Conservation (phyloP, 1,140 invertebrate genomes). For the Macrocentrus cingulum region DNA sequence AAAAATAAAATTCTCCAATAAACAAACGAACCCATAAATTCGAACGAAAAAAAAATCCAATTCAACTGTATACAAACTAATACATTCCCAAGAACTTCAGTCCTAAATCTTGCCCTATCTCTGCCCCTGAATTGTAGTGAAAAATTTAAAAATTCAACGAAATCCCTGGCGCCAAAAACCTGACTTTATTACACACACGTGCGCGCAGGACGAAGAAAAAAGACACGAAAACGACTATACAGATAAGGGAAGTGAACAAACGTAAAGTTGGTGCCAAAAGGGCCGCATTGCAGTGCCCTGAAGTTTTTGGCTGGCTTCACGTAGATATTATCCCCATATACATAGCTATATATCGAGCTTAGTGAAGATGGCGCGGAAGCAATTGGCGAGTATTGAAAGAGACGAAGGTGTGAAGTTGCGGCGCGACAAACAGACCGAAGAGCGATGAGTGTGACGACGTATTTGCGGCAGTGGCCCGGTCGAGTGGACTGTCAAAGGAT, state of each 20-base stretch:
- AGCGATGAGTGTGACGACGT: not conserved
- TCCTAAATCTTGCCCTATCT: too few relatives aligned
- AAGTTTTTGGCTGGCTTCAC: conserved; percentile 15
- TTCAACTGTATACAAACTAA: too few relatives aligned
- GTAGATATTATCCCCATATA: not conserved
- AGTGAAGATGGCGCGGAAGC: not conserved
- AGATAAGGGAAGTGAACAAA: conserved; percentile 6
- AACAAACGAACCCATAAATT: too few relatives aligned
- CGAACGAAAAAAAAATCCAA: too few relatives aligned
- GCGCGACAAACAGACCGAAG: not conserved
- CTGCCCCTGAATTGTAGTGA: too few relatives aligned
- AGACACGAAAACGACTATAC: conserved; percentile 3
- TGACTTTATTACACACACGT: too few relatives aligned
- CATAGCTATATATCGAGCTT: not conserved
- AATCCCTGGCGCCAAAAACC: too few relatives aligned
- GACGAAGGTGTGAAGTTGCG: conserved; percentile 1
- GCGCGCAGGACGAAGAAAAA: too few relatives aligned
- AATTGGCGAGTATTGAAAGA: not conserved
- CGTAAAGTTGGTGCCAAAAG: conserved; percentile 12
- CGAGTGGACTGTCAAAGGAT: not conserved
- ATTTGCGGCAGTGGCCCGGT: not conserved
- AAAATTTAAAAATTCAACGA: too few relatives aligned
- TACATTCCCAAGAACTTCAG: too few relatives aligned
- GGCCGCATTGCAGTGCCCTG: not conserved
- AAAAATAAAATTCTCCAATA: too few relatives aligned